phyloP scores from a whole-genome alignment of 2,797 vertebrate species.

The Oryzias dopingdopingensis region DNA sequence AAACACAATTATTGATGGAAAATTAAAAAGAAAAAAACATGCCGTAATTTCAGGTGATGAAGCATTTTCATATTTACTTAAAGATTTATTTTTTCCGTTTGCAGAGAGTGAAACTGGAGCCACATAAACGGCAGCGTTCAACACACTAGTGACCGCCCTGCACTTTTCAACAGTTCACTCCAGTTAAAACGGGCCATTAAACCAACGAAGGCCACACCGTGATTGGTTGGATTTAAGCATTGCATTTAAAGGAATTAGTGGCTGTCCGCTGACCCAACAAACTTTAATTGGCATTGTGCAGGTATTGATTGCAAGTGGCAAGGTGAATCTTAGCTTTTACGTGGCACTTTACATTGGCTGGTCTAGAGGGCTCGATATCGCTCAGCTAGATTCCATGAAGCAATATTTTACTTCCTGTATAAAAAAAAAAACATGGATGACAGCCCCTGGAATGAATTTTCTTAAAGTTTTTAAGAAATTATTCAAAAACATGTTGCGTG shows the following conservation, averaged over 20 bases:
- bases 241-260: constrained; percentile 82
- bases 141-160: constrained; percentile 49
- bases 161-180: constrained; percentile 67
- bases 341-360: constrained; percentile 52
- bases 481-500: constrained; percentile 22
- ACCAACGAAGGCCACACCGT: constrained; percentile 76
- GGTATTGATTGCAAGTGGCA: constrained; percentile 80
- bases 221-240: constrained; percentile 78
- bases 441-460: constrained; percentile 21
- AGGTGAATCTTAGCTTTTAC: constrained; percentile 74
- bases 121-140: constrained; percentile 22
- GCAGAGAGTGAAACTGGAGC: background rate
- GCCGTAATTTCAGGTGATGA: too few species aligned
- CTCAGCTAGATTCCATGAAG: constrained; percentile 45
- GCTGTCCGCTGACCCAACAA: constrained; percentile 76
- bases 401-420: constrained; percentile 56
- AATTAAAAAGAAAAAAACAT: too few species aligned
- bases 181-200: constrained; percentile 73
- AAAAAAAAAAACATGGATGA: constrained; percentile 51
- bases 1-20: too few species aligned
- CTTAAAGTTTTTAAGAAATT: constrained; percentile 16
- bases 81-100: constrained; percentile 9
- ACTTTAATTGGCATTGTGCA: constrained; percentile 82
- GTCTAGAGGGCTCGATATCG: constrained; percentile 73
- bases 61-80: too few species aligned